Conservation (phyloP, 2,113 vertebrate genomes). For the Sylvilagus bachmani region DNA sequence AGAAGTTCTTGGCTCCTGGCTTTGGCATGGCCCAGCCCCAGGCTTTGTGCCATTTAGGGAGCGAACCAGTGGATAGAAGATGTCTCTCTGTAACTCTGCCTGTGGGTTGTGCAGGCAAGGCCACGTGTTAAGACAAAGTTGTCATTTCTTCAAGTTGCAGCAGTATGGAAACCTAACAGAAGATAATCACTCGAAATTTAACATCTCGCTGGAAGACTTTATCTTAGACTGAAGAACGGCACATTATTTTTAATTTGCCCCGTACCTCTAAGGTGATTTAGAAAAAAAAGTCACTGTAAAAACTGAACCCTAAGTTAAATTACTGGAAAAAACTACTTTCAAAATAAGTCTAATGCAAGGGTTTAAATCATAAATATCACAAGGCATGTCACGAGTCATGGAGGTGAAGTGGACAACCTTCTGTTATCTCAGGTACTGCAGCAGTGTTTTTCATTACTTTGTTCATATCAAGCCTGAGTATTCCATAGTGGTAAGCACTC, state of each 20-base stretch:
- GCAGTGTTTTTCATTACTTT: neutral
- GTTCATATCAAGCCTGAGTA: neutral
- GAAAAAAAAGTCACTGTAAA: conserved; percentile 10
- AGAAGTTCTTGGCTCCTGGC: no score
- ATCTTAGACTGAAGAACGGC: neutral
- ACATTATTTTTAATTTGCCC: neutral
- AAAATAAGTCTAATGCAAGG: neutral
- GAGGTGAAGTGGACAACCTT: neutral
- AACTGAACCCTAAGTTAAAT: neutral
- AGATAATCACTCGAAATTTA: neutral
- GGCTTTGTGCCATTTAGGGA: no score
- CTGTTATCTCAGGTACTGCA: neutral
- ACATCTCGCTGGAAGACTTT: neutral
- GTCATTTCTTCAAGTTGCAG: neutral
- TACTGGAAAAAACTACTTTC: neutral
- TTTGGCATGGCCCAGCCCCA: no score
- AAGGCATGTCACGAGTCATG: neutral
- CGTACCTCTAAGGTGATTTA: neutral
- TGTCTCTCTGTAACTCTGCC: no score
- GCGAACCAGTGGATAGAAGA: no score
- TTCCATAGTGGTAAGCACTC: neutral
- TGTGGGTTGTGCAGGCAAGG: neutral
- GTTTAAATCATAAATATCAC: neutral
- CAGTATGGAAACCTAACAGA: neutral
- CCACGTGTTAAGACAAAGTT: neutral